Conservation (phyloP, 2,797 vertebrate species). For the Buceros bicornis region DNA sequence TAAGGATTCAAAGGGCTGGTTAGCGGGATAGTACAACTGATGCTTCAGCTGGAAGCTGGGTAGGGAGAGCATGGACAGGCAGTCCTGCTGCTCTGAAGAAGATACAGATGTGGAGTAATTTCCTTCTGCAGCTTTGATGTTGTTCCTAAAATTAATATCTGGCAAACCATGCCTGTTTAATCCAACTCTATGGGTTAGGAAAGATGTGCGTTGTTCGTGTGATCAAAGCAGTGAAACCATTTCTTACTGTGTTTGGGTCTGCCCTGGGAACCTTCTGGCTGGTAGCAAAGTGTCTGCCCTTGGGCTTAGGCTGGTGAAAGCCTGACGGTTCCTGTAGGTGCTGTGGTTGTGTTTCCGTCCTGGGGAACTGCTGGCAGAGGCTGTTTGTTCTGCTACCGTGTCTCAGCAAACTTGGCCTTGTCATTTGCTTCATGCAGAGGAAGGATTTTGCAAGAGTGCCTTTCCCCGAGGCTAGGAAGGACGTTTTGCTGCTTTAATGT, state of each 20-base stretch:
- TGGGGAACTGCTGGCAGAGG: not conserved
- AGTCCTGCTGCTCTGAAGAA: not conserved
- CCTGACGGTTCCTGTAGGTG: not conserved
- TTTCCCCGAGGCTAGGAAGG: not conserved
- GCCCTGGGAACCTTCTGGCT: not conserved
- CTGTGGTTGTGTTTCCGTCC: not conserved
- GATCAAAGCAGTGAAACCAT: fast-evolving
- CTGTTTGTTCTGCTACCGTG: not conserved
- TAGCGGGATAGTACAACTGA: not conserved
- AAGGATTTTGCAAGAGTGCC: not conserved
- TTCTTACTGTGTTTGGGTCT: fast-evolving
- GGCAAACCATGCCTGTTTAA: not conserved
- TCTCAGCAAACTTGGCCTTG: not conserved
- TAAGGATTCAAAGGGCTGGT: not conserved
- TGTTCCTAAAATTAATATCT: not conserved
- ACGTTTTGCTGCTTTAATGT: not conserved
- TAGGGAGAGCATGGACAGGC: not conserved
- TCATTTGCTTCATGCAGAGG: not conserved
- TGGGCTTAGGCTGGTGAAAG: not conserved
- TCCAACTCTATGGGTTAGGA: not conserved
- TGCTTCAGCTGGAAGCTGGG: not conserved
- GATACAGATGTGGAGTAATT: not conserved
- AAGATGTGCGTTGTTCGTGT: fast-evolving
- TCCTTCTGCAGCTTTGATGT: not conserved
- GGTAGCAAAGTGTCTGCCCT: not conserved